Evolutionary conservation across 2,888 invertebrate species (phyloP).

Genomic region (Ganaspis brasiliensis): DNA sequence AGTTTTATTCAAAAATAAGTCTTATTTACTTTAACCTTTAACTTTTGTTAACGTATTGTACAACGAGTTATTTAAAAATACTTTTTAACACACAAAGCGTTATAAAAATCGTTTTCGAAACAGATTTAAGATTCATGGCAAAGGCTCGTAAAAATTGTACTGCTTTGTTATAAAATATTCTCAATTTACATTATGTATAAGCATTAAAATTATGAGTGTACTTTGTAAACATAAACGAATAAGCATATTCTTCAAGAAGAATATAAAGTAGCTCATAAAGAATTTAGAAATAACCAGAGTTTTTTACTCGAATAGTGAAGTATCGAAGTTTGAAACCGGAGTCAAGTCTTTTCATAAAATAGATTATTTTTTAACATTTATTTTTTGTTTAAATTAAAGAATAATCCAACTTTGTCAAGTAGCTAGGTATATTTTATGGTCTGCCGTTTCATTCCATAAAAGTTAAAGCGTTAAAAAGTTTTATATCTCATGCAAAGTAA

Average conservation of each 20-base stretch:
- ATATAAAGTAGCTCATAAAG: constrained; percentile 12
- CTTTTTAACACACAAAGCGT: too few relatives aligned
- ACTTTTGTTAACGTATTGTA: too few relatives aligned
- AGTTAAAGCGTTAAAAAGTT: neutral
- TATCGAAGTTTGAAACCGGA: constrained; percentile 7
- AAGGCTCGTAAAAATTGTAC: neutral
- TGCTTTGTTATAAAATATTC: neutral
- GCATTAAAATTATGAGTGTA: neutral
- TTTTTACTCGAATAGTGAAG: neutral
- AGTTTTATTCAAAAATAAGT: too few relatives aligned
- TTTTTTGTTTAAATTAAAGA: neutral
- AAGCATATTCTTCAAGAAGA: constrained; percentile 10
- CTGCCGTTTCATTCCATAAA: neutral
- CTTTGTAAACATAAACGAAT: constrained; percentile 9
- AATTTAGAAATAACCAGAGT: neutral
- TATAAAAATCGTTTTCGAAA: too few relatives aligned
- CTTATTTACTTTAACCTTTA: too few relatives aligned
- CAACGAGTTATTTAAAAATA: too few relatives aligned
- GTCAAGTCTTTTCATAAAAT: neutral
- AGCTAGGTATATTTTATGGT: neutral
- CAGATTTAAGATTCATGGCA: neutral
- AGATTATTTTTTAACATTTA: constrained; percentile 14
- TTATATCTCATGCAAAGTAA: neutral
- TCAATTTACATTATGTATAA: neutral
- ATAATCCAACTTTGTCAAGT: neutral